phyloP scores from a whole-genome alignment of 2,797 vertebrate species.

The Picus viridis region DNA sequence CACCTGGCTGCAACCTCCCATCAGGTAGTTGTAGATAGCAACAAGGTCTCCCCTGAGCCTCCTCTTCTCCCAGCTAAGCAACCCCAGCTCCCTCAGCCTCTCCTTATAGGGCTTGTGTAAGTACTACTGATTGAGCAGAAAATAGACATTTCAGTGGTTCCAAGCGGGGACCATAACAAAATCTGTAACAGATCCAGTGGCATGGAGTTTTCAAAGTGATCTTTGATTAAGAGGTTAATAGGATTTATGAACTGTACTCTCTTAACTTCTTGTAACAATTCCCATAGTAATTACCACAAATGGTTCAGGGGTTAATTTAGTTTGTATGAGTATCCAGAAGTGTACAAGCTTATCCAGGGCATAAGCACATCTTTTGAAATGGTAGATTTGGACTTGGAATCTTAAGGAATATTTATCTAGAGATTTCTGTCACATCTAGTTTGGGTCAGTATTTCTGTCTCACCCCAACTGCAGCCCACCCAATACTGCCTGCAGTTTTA shows the following conservation, averaged over 20 bases:
- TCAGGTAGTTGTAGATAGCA: too few relatives aligned
- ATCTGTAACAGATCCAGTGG: not conserved
- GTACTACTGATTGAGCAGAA: not conserved
- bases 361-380: not conserved
- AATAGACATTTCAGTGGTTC: not conserved
- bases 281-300: not conserved
- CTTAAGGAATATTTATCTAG: not conserved
- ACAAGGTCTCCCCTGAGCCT: too few relatives aligned
- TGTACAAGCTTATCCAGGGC: not conserved
- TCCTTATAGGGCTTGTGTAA: not conserved
- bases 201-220: not conserved
- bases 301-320: not conserved
- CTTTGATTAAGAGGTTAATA: conserved; percentile 23
- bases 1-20: too few relatives aligned
- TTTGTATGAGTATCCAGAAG: not conserved
- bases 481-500: not conserved
- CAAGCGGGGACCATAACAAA: not conserved
- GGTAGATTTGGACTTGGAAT: not conserved
- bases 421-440: not conserved
- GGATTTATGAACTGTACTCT: not conserved
- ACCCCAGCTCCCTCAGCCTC: too few relatives aligned
- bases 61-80: too few relatives aligned
- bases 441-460: not conserved
- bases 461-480: rapidly evolving
- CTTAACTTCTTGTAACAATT: not conserved